phyloP scores from a whole-genome alignment of 2,113 vertebrate genomes.

The Chaetodon auriga region DNA sequence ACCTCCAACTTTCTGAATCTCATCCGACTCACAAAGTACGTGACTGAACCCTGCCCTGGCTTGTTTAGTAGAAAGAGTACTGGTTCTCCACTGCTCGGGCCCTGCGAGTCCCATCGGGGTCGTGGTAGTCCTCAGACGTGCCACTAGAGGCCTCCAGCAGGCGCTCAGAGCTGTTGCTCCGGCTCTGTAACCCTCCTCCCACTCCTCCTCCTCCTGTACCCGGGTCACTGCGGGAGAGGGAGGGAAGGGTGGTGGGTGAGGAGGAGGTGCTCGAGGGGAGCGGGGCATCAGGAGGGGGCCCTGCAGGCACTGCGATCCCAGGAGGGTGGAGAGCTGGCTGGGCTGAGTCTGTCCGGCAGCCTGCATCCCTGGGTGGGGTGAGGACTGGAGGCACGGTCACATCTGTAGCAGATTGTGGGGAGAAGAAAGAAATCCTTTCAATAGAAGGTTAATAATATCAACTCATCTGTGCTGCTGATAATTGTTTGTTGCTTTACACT shows the following conservation, averaged over 20 bases:
- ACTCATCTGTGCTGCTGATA: slow-evolving; percentile 30
- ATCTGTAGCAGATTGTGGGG: slow-evolving; percentile 76
- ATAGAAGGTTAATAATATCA: slow-evolving; percentile 17
- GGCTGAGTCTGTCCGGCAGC: slow-evolving; percentile 85
- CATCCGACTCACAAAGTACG: slow-evolving; percentile 17
- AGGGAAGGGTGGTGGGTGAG: slow-evolving; percentile 80
- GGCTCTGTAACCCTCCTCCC: slow-evolving; percentile 83
- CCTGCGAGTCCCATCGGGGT: slow-evolving; percentile 88
- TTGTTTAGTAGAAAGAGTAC: slow-evolving; percentile 95
- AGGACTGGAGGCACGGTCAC: slow-evolving; percentile 72
- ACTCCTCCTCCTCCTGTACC: slow-evolving; percentile 77
- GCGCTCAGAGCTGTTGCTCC: slow-evolving; percentile 91
- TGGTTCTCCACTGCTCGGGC: slow-evolving; percentile 96
- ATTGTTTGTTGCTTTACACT: slow-evolving; percentile 24
- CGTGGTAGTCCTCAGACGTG: slow-evolving; percentile 88
- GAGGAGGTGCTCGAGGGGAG: slow-evolving; percentile 83
- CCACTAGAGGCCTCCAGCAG: slow-evolving; percentile 87
- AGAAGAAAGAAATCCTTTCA: slow-evolving; percentile 30
- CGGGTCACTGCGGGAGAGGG: slow-evolving; percentile 80
- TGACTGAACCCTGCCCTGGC: slow-evolving; percentile 7
- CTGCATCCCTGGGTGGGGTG: slow-evolving; percentile 77
- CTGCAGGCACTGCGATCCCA: slow-evolving; percentile 60
- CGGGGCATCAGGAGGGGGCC: slow-evolving; percentile 66
- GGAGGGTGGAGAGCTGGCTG: slow-evolving; percentile 87
- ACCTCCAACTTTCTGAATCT: slow-evolving; percentile 28